A percentile compares a stretch with the other conserved stretches of the same genome.
phyloP scores from a whole-genome alignment of 2,113 vertebrate genomes.

The Apeltes quadracus region DNA sequence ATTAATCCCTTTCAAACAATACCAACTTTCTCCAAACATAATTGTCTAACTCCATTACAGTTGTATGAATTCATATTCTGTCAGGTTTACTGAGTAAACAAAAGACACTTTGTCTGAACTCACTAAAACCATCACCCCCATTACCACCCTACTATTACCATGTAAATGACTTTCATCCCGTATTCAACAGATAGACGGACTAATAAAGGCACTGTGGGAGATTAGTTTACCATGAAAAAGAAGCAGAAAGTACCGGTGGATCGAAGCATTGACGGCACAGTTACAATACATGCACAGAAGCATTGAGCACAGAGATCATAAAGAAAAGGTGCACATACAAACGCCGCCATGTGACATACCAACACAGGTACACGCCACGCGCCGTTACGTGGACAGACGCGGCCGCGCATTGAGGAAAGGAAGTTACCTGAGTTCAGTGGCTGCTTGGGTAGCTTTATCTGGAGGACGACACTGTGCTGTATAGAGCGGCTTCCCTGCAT shows the following conservation, averaged over 20 bases:
- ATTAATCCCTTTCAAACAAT: constrained; percentile 33
- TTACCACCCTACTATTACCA: constrained; percentile 50
- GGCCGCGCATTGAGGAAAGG: neutral
- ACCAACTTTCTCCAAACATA: constrained; percentile 10
- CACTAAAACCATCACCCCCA: constrained; percentile 34
- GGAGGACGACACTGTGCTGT: constrained; percentile 90
- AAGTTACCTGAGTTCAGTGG: constrained; percentile 83
- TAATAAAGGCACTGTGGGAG: constrained; percentile 36
- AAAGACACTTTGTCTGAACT: constrained; percentile 33
- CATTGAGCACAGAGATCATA: neutral
- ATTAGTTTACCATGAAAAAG: constrained; percentile 17
- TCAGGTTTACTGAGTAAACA: constrained; percentile 28
- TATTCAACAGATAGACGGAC: constrained; percentile 48
- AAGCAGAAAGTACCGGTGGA: constrained; percentile 8
- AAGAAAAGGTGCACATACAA: neutral
- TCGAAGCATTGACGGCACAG: constrained; percentile 3
- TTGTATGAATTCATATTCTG: constrained; percentile 18
- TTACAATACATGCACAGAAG: neutral
- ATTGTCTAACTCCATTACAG: neutral
- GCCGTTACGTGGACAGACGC: neutral
- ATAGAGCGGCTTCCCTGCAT: constrained; percentile 89
- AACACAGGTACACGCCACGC: neutral
- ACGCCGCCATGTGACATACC: neutral
- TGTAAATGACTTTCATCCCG: constrained; percentile 65
- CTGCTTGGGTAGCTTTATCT: constrained; percentile 87